Conservation (phyloP, 2,113 vertebrate genomes). For the Platysteira castanea region DNA sequence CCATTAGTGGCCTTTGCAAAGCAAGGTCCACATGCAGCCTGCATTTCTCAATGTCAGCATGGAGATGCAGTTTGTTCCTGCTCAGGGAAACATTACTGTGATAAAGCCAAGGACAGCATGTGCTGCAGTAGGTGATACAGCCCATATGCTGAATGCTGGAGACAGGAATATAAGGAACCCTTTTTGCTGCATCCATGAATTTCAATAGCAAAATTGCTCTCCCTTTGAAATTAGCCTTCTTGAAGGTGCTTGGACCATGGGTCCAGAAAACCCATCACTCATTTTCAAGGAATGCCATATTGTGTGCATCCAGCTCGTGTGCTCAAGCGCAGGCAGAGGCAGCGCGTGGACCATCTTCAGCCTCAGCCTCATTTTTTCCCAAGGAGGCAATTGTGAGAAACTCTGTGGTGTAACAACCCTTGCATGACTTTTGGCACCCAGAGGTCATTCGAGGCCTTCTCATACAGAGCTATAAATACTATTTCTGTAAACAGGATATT, state of each 20-base stretch:
- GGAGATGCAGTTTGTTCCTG: not conserved
- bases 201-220: not conserved
- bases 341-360: not conserved
- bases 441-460: not conserved
- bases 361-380: not conserved
- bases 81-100: not conserved
- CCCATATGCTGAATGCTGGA: not conserved
- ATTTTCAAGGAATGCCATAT: not conserved
- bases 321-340: not conserved
- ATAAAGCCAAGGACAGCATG: accelerated
- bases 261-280: not conserved
- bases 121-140: not conserved
- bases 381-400: slow-evolving; percentile 17
- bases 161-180: not conserved
- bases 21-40: not conserved
- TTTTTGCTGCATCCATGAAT: not conserved
- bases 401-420: not conserved
- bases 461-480: not conserved
- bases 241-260: accelerated
- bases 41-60: not conserved
- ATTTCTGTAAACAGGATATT: slow-evolving; percentile 29
- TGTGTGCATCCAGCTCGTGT: not conserved
- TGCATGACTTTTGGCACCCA: not conserved
- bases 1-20: not conserved
- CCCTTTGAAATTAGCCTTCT: not conserved